Base-by-base conservation (phyloP, 2,797 vertebrate genomes). In the Brachyrhaphis roseni region DNA sequence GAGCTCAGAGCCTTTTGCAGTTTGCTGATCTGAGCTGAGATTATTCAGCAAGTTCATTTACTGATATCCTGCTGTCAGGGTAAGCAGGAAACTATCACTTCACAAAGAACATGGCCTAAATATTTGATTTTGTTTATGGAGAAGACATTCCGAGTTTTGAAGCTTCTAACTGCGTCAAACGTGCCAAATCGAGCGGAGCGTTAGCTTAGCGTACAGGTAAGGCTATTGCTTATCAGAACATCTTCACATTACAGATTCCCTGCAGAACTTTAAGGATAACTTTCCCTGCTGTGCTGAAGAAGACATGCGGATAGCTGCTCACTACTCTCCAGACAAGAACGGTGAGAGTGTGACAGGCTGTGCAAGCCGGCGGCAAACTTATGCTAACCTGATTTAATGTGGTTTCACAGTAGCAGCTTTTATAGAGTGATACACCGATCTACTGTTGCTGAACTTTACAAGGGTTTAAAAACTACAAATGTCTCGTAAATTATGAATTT, bases 221-320 rank as follows among this genome's bases (percentile, higher is more conserved):
- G 68, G 75, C 83, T 71, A 84, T 83, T 88, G 68, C 79, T 49
- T 83, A 86, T 86, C 80, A 53, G 23, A 53, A 53, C 51, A 10
- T 26, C 51, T 53, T 26, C 23, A 26, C 23, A 26, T 26, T 53
- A 10, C 51, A 53, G 91, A 84, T 87, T 83, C 81, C 70, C 72
- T 36, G 85, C 57, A 70, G 62, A 87, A 71, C 75, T 84, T 62
- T 10, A 71, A 81, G 78, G 83, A 90, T 75, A 87, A 77, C 78
- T 79, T 82, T 74, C 75, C 70, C 45, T 43, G 39, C 76, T 73
- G 82, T 76, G 16, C 51, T 34, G 76, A 83, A 70, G 72, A 84
- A 74, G 78, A 88, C 83, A 74, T 84, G 80, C 41, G 77, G 78
- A 86, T 34, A 85, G 76, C 84, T 79, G 82, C 84, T 91, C 80